Evolutionary conservation across 1,140 invertebrate species (phyloP).

Genomic region (Pachypeltis micranthus): DNA sequence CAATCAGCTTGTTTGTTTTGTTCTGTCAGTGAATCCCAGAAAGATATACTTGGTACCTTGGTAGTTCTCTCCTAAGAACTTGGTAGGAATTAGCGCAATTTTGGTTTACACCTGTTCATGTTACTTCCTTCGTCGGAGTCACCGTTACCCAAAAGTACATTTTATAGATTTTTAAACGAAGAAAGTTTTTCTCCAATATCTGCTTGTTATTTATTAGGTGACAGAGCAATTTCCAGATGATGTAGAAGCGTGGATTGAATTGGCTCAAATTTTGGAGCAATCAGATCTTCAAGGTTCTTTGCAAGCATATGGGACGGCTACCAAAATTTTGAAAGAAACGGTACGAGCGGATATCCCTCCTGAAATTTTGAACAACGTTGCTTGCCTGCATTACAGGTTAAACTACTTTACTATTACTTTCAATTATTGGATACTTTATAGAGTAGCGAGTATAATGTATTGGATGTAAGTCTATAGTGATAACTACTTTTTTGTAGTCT

Average conservation of each 20-base stretch:
- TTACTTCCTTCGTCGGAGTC: neutral
- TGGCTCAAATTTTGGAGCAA: slow-evolving; percentile 95
- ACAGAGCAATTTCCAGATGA: slow-evolving; percentile 97
- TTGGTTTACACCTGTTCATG: slow-evolving; percentile 14
- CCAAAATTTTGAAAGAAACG: slow-evolving; percentile 83
- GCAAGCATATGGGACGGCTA: slow-evolving; percentile 86
- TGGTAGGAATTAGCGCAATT: too few species aligned
- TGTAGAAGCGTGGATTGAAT: slow-evolving; percentile 97
- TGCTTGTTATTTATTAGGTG: slow-evolving; percentile 43
- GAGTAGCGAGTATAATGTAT: too few species aligned
- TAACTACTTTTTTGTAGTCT: neutral
- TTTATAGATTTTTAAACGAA: neutral
- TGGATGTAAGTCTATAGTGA: too few species aligned
- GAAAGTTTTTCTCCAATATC: neutral
- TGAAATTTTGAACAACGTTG: slow-evolving; percentile 97
- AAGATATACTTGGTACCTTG: too few species aligned
- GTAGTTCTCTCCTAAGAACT: too few species aligned
- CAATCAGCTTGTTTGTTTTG: too few species aligned
- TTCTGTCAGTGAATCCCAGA: too few species aligned
- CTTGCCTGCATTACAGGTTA: slow-evolving; percentile 76
- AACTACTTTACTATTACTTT: too few species aligned
- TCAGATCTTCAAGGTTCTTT: slow-evolving; percentile 79
- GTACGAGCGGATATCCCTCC: slow-evolving; percentile 90
- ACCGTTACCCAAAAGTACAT: slow-evolving; percentile 12
- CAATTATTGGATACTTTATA: too few species aligned